Base-by-base conservation (phyloP, 2,888 invertebrate genomes). In the Hoplodrina ambigua region DNA sequence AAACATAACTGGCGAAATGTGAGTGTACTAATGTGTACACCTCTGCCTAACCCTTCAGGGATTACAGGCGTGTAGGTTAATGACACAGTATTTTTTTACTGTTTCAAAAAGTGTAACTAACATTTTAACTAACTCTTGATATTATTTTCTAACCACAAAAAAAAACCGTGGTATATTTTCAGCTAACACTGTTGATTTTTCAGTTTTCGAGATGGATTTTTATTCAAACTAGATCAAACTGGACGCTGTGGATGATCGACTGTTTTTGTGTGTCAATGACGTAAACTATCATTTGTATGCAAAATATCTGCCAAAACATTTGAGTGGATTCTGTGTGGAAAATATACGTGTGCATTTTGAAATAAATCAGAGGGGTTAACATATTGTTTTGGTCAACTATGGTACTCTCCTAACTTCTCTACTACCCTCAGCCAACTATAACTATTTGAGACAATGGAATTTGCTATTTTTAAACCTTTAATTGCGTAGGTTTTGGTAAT, bases 271-370 rank as follows among this genome's bases (percentile, higher is more conserved):
- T 72, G 77, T 60, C 62, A 78, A 72, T 62, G 67, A 58, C 73
- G 33, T 46, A 50, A 75, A 78, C 72, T 72, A 33, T 78, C 72
- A 76, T 76, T 72, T 78, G 30, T 78, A 76, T 78, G 72, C 67
- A 76, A 76, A 76, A 78, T 72, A 67, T 78, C 78, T 67, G 62
- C 55, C 56, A 62, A 30, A 75, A 50, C 25, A 44, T 69, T 74
- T 37, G 57, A 74, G 61, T 74, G 57, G 61, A 58, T 46, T 54
- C 15, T 69, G 50, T 50, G 53, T 62, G 54, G 15, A 75, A 75
- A 62, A 74, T 74, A 61, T 69, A 58, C 44, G 60, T 57, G 46
- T 44, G 49, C 13, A 0, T 33, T 75, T 75, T 69, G 50, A 17
- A 10, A 20, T 53, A 25, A 52, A 56, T 59, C n/a, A 30, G n/a